Conservation (phyloP, 2,888 invertebrate species). For the Sarcophaga variegata region DNA sequence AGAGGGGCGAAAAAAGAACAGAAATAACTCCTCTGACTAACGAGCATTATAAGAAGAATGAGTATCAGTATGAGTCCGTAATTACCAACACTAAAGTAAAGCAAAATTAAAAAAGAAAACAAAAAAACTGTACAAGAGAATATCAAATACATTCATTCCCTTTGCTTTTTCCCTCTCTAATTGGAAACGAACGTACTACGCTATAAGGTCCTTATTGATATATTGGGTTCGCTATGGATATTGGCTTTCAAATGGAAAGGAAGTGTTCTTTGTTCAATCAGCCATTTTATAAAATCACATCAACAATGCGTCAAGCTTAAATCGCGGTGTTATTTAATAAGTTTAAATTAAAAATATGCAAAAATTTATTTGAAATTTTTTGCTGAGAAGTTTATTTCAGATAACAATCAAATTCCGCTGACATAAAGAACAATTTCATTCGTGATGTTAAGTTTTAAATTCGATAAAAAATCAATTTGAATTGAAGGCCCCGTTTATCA, state of each 20-base stretch:
- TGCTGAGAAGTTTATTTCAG: too few species aligned
- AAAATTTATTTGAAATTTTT: too few species aligned
- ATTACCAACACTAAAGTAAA: constrained; percentile 66
- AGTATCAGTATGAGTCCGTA: constrained; percentile 35
- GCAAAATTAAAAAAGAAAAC: constrained; percentile 35
- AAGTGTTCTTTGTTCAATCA: background rate
- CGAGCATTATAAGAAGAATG: constrained; percentile 63
- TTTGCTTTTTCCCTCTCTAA: background rate
- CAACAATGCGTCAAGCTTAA: background rate
- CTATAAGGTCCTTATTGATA: constrained; percentile 11
- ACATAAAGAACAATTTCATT: too few species aligned
- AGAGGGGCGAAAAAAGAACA: constrained; percentile 15
- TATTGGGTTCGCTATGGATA: constrained; percentile 21
- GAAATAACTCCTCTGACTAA: constrained; percentile 65
- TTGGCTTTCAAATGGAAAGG: background rate
- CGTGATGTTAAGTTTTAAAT: too few species aligned
- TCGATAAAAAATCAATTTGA: too few species aligned
- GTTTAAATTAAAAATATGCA: too few species aligned
- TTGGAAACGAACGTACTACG: background rate
- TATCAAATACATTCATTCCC: constrained; percentile 22
- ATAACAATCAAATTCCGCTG: too few species aligned
- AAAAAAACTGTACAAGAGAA: constrained; percentile 33
- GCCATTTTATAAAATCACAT: background rate
- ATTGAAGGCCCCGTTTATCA: too few species aligned
- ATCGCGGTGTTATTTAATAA: too few species aligned